Evolutionary conservation across 1,140 invertebrate genomes (phyloP).

Genomic region (Daktulosphaira vitifoliae): DNA sequence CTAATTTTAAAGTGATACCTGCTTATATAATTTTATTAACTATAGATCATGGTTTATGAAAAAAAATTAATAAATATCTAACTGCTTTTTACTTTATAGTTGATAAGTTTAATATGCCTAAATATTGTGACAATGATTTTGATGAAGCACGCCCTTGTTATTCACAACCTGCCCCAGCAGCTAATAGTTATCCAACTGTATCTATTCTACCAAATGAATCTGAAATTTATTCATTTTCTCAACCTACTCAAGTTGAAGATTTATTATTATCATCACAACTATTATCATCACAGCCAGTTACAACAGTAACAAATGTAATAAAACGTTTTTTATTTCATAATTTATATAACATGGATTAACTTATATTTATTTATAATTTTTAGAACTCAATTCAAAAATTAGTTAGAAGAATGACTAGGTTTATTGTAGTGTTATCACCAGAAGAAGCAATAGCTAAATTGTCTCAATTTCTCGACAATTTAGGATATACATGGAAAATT

Average conservation of each 20-base stretch:
- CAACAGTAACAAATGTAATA: slow-evolving; percentile 11
- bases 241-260: slow-evolving; percentile 74
- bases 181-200: not conserved
- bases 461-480: slow-evolving; percentile 51
- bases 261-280: slow-evolving; percentile 68
- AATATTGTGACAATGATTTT: not conserved
- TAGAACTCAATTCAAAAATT: slow-evolving; percentile 66
- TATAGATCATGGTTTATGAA: too few relatives aligned
- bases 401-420: slow-evolving; percentile 84
- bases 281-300: slow-evolving; percentile 40
- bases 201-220: slow-evolving; percentile 1
- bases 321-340: too few relatives aligned
- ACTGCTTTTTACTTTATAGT: not conserved
- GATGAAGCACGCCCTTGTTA: slow-evolving; percentile 34
- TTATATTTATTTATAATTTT: slow-evolving; percentile 24
- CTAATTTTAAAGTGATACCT: too few relatives aligned
- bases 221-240: slow-evolving; percentile 64
- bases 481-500: slow-evolving; percentile 53
- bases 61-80: too few relatives aligned
- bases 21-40: too few relatives aligned
- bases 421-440: slow-evolving; percentile 63
- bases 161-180: slow-evolving; percentile 31
- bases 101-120: not conserved
- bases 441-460: slow-evolving; percentile 57
- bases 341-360: too few relatives aligned